Percentiles rank a stretch among this genome's conserved stretches.
Evolutionary conservation across 2,113 vertebrate genomes (phyloP).

Genomic region (Puntigrus tetrazona): DNA sequence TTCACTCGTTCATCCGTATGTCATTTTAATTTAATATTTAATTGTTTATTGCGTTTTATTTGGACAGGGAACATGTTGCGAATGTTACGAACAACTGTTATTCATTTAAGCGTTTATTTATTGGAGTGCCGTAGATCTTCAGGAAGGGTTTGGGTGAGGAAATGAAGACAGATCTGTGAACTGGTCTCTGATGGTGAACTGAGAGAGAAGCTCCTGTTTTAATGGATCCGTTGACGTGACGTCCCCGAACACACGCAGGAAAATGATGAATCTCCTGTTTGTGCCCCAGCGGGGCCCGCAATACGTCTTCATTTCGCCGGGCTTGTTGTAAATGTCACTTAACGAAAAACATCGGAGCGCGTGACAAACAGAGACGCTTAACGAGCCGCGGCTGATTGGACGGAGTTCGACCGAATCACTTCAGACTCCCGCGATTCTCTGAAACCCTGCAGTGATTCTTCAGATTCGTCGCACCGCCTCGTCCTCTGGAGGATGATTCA

Average conservation of each 20-base stretch:
- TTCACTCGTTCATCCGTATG: neutral
- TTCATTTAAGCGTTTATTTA: neutral
- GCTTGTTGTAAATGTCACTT: slow-evolving; percentile 72
- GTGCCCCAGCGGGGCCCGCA: slow-evolving; percentile 68
- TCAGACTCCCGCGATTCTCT: no score
- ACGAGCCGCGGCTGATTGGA: neutral
- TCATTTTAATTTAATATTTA: neutral
- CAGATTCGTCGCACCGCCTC: no score
- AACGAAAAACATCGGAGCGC: slow-evolving; percentile 70
- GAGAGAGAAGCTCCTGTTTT: slow-evolving; percentile 63
- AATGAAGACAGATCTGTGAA: neutral
- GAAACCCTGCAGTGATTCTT: no score
- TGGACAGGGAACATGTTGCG: neutral
- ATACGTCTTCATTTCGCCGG: slow-evolving; percentile 76
- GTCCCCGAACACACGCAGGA: slow-evolving; percentile 32
- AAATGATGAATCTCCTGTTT: slow-evolving; percentile 69
- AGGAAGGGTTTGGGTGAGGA: neutral
- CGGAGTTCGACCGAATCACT: no score
- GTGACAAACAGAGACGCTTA: slow-evolving; percentile 56
- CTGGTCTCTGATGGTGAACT: neutral
- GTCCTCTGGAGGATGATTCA: no score
- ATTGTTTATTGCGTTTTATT: neutral
- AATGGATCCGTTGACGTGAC: slow-evolving; percentile 65
- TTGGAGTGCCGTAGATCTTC: no score
- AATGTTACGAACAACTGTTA: neutral